Percentiles rank a stretch among this genome's conserved stretches.
These are phyloP conservation scores for Picathartes gymnocephalus DNA, from an alignment of 2,113 vertebrate genomes.

Conservation along the genomic window DNA sequence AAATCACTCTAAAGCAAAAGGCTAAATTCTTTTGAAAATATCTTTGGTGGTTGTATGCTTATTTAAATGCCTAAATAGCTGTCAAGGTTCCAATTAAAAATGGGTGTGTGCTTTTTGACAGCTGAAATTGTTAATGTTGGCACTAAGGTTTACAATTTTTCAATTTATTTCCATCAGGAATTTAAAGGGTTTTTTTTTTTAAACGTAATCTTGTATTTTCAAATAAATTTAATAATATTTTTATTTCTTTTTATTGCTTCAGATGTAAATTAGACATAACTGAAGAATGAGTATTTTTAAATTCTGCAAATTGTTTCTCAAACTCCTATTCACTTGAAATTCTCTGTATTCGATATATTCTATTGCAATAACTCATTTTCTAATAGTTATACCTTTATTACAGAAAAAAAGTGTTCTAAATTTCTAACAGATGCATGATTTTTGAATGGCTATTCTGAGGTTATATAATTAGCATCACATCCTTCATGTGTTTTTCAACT, in stretches of 20 bases:
- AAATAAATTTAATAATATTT: neutral
- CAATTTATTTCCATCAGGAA: neutral
- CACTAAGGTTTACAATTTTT: neutral
- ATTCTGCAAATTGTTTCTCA: neutral
- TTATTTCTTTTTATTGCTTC: neutral
- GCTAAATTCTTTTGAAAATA: neutral
- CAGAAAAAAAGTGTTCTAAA: neutral
- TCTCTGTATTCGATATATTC: neutral
- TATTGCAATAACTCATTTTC: neutral
- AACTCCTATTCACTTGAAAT: neutral
- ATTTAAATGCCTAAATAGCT: neutral
- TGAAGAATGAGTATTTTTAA: neutral
- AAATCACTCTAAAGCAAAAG: neutral
- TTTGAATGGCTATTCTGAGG: neutral
- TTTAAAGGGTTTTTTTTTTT: neutral
- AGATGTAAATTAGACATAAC: neutral
- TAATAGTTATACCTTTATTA: neutral
- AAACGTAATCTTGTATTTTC: neutral
- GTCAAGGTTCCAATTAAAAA: neutral
- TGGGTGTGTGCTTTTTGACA: neutral
- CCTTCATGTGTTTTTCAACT: neutral
- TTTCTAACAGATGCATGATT: neutral
- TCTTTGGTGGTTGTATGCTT: neutral
- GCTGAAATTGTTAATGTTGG: neutral
- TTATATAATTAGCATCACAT: neutral